These are phyloP conservation scores for Monochamus alternatus DNA, from an alignment of 2,888 invertebrate genomes.

Conservation along the genomic window DNA sequence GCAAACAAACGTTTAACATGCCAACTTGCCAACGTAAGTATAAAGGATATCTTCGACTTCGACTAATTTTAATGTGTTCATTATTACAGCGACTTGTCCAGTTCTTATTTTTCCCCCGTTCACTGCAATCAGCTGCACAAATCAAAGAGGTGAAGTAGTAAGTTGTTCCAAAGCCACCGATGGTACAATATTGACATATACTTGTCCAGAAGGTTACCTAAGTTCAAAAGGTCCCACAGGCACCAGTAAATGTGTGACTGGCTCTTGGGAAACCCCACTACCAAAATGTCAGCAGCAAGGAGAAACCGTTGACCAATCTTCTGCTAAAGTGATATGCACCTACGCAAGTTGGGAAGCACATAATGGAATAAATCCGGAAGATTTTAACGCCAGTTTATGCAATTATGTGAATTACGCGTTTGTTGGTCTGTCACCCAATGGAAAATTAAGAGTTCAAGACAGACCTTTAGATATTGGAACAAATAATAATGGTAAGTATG, in stretches of 20 bases:
- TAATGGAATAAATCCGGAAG: constrained; percentile 51
- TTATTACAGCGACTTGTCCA: constrained; percentile 38
- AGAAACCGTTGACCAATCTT: neutral
- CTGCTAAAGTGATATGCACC: constrained; percentile 56
- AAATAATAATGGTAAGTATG: constrained; percentile 47
- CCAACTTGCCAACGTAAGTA: constrained; percentile 40
- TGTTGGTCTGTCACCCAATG: constrained; percentile 55
- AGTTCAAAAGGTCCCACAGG: constrained; percentile 28
- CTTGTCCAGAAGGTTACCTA: constrained; percentile 35
- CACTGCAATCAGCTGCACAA: constrained; percentile 31
- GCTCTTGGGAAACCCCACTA: constrained; percentile 4
- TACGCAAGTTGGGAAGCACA: constrained; percentile 57
- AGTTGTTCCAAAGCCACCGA: constrained; percentile 37
- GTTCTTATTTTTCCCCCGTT: constrained; percentile 28
- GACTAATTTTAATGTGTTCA: neutral
- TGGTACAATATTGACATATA: constrained; percentile 32
- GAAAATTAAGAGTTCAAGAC: constrained; percentile 54
- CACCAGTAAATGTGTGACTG: constrained; percentile 2
- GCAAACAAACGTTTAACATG: constrained; percentile 36
- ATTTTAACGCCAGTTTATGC: constrained; percentile 56
- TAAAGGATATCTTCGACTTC: neutral
- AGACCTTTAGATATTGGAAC: constrained; percentile 46
- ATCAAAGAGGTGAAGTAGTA: constrained; percentile 29
- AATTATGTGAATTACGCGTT: constrained; percentile 58
- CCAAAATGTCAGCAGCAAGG: neutral